These are phyloP conservation scores for Phataginus tricuspis DNA, from an alignment of 2,797 vertebrate genomes.

Conservation along the genomic window DNA sequence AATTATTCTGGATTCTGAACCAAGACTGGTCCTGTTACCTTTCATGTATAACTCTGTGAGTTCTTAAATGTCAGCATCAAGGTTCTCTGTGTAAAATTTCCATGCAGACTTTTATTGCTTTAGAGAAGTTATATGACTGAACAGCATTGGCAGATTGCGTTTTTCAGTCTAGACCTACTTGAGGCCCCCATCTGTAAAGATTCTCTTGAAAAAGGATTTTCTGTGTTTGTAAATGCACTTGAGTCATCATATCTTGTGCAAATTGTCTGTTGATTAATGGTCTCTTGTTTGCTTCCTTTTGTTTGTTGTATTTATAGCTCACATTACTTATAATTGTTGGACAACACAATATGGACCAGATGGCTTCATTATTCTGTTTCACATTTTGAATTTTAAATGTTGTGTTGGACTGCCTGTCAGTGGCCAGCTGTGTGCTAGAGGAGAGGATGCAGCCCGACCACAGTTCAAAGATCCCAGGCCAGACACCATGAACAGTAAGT, in stretches of 20 bases:
- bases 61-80: not conserved
- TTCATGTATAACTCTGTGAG: not conserved
- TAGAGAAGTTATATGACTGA: not conserved
- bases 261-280: constrained; percentile 74
- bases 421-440: constrained; percentile 72
- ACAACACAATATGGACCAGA: constrained; percentile 78
- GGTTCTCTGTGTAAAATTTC: constrained; percentile 18
- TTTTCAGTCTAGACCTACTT: constrained; percentile 37
- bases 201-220: constrained; percentile 49
- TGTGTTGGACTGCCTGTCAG: constrained; percentile 55
- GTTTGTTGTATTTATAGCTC: constrained; percentile 79
- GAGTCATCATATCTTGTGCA: constrained; percentile 70
- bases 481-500: not conserved
- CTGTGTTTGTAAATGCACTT: constrained; percentile 72
- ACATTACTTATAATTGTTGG: constrained; percentile 79
- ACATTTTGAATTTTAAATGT: constrained; percentile 75
- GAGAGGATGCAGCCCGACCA: constrained; percentile 19
- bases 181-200: constrained; percentile 30
- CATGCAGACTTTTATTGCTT: constrained; percentile 7
- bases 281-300: constrained; percentile 77
- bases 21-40: not conserved
- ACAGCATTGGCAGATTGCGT: not conserved
- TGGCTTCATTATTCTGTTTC: constrained; percentile 78
- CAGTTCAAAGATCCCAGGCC: constrained; percentile 40
- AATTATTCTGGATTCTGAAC: constrained; percentile 34